These are phyloP conservation scores for Lepidocyrtinus sp. DNA, from an alignment of 2,888 invertebrate genomes.

Conservation along the genomic window DNA sequence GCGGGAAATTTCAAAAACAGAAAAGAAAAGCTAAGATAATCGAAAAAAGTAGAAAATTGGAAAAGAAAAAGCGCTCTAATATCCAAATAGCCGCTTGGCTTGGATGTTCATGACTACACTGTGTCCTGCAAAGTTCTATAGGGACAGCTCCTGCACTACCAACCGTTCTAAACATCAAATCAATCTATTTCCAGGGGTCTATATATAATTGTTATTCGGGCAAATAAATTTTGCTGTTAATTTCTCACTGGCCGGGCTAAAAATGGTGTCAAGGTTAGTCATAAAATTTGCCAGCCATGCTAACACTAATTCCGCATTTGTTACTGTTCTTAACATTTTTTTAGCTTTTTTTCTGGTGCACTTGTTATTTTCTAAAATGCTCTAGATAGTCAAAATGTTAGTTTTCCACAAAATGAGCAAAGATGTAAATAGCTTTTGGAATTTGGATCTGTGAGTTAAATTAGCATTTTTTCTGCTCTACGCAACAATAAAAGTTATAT, in stretches of 20 bases:
- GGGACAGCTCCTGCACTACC: no score
- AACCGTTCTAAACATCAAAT: no score
- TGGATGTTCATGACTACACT: conserved; percentile 39
- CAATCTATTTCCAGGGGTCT: no score
- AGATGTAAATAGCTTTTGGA: no score
- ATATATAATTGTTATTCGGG: no score
- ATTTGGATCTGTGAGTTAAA: background rate
- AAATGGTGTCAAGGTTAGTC: background rate
- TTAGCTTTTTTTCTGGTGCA: no score
- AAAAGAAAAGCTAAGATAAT: background rate
- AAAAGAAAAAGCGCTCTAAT: background rate
- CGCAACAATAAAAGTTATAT: background rate
- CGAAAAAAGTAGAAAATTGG: background rate
- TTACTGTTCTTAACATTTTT: no score
- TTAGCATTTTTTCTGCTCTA: background rate
- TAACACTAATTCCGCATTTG: no score
- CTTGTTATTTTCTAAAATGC: no score
- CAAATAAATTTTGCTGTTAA: no score
- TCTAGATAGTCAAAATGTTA: no score
- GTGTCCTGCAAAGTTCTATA: background rate
- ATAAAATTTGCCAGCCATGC: background rate
- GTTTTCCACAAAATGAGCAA: no score
- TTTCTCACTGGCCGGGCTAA: background rate
- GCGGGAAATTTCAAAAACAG: background rate
- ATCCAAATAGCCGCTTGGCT: conserved; percentile 16